These are phyloP conservation scores for Tupaia chinensis DNA, from an alignment of 2,113 vertebrate species.

Conservation along the genomic window DNA sequence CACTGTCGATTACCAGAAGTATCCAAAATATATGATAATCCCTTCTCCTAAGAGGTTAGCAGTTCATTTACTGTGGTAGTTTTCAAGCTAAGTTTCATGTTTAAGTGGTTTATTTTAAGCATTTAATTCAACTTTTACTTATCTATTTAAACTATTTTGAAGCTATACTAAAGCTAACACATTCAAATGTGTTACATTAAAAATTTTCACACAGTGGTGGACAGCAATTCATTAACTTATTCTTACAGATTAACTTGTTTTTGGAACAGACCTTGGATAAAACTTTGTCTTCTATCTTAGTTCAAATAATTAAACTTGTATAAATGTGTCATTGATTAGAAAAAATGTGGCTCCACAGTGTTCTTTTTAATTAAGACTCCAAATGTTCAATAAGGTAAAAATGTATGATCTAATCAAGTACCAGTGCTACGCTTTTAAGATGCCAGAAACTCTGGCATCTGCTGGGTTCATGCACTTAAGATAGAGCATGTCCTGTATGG, in stretches of 20 bases:
- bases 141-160: slow-evolving; percentile 26
- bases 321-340: slow-evolving; percentile 14
- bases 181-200: neutral
- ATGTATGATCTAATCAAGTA: neutral
- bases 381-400: neutral
- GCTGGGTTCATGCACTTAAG: neutral
- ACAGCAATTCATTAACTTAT: slow-evolving; percentile 20
- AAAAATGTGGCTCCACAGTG: neutral
- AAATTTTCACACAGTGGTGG: neutral
- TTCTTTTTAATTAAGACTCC: neutral
- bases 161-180: neutral
- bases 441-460: neutral
- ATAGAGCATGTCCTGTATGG: neutral
- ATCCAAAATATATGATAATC: neutral
- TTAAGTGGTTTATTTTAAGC: neutral
- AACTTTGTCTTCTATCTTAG: neutral
- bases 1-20: neutral
- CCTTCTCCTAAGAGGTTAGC: neutral
- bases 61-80: neutral
- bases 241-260: neutral
- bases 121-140: slow-evolving; percentile 3
- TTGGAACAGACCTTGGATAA: neutral
- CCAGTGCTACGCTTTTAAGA: neutral
- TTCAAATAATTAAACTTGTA: slow-evolving; percentile 9
- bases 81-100: neutral